Evolutionary conservation across 2,888 invertebrate species (phyloP), one percentile per base, ranked within the genome.

Genomic region (Polydrusus cervinus): DNA sequence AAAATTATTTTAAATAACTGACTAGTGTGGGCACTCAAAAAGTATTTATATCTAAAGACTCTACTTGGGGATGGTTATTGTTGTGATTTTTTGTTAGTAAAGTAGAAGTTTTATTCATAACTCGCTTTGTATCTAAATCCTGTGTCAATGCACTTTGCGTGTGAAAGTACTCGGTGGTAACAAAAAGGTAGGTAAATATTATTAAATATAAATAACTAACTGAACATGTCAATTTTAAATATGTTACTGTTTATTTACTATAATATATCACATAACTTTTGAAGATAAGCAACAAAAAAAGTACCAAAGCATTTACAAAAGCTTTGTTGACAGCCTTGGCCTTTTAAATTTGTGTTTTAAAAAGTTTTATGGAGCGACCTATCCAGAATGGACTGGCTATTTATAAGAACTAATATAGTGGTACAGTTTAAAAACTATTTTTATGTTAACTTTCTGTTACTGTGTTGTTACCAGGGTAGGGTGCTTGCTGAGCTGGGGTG

Each of bases 131-230:
- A 34, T 51, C 38, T 16, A 38, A 38, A 38, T 62, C 40, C 13
- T 65, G 71, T 71, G 71, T 71, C 65, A 71, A 55, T 71, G 71
- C 62, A 71, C 71, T 71, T 57, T 62, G 51, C 38, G 60, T 64
- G 71, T 71, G 71, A 71, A 71, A 64, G 71, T 71, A 62, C 49
- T 57, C 49, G 53, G 61, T 45, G 45, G 25, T 47, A 30, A 62
- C 14, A 62, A 62, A 43, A 68, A 66, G 47, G 64, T 64, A 66
- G 47, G 64, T 64, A 64, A 64, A 45, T 64, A 64, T 45, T 45
- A 45, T 25, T 20, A 60, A 18, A 38, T 25, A 25, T 25, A 25
- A 25, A 25, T 25, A 25, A 25, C 25, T 25, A 25, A 25, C 25
- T 25, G 1, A 25, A 25, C 1, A 25, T 5, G 25, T 25, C 25